Conservation (phyloP, 1,140 invertebrate genomes). For the Penaeus japonicus region DNA sequence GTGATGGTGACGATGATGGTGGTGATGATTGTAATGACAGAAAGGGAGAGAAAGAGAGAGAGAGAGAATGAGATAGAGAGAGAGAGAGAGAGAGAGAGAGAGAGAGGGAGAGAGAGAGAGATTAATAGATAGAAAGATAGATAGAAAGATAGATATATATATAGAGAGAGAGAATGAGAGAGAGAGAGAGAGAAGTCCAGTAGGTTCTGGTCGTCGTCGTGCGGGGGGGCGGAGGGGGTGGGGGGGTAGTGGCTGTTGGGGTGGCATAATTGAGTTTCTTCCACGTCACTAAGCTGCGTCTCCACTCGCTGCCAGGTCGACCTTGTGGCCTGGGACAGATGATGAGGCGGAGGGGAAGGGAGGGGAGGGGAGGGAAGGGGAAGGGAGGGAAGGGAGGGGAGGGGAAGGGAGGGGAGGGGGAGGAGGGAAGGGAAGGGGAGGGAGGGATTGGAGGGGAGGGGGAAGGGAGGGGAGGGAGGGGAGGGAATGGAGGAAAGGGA, state of each 20-base stretch:
- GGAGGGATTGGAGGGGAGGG: no score
- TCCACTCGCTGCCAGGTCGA: not conserved
- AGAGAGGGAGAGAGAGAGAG: not conserved
- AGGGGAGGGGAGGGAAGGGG: not conserved
- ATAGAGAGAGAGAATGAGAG: not conserved
- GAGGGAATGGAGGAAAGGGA: no score
- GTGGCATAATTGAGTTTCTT: constrained; percentile 16
- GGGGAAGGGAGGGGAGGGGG: not conserved
- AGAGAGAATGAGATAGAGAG: no score
- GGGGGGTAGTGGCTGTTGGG: not conserved
- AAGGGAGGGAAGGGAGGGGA: not conserved
- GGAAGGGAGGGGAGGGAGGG: no score
- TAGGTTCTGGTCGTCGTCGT: not conserved
- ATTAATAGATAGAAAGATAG: no score
- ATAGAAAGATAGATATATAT: no score
- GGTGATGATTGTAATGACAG: no score
- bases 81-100: no score
- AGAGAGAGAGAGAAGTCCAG: not conserved
- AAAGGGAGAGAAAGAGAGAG: no score
- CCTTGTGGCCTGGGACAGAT: not conserved
- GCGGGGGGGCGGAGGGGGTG: not conserved
- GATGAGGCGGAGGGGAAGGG: not conserved
- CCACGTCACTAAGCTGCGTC: not conserved
- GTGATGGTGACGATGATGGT: no score
- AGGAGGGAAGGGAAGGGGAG: no score